These are phyloP conservation scores for Oreocharis arfaki DNA, from an alignment of 2,113 vertebrate species.

Conservation along the genomic window DNA sequence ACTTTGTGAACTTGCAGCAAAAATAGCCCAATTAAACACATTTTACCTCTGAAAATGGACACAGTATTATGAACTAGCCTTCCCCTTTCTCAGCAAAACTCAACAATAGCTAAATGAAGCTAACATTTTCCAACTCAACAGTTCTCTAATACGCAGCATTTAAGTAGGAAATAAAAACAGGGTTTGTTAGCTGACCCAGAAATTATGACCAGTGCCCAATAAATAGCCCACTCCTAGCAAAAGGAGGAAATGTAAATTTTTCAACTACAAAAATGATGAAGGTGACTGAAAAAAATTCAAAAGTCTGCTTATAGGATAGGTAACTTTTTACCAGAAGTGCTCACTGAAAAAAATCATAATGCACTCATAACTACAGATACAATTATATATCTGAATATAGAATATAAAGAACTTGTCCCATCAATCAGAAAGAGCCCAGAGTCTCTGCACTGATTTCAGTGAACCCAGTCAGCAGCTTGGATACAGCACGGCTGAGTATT, in stretches of 20 bases:
- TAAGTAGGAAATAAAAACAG: background rate
- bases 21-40: slow-evolving; percentile 39
- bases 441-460: background rate
- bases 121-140: slow-evolving; percentile 52
- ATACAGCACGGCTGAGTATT: background rate
- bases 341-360: background rate
- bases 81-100: slow-evolving; percentile 34
- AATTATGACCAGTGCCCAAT: background rate
- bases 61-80: background rate
- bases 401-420: background rate
- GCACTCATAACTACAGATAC: background rate
- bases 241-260: background rate
- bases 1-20: slow-evolving; percentile 10
- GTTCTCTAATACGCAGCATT: background rate
- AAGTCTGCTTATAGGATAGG: background rate
- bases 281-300: background rate
- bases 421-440: background rate
- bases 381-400: background rate
- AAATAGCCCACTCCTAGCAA: background rate
- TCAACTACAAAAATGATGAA: background rate
- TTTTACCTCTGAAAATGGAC: slow-evolving; percentile 23
- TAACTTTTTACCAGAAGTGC: background rate
- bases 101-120: slow-evolving; percentile 46
- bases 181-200: slow-evolving; percentile 22
- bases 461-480: background rate